A percentile compares a stretch with the other conserved stretches of the same genome.
phyloP scores from a whole-genome alignment of 2,888 invertebrate genomes.

The Cataglyphis rosenhaueri region DNA sequence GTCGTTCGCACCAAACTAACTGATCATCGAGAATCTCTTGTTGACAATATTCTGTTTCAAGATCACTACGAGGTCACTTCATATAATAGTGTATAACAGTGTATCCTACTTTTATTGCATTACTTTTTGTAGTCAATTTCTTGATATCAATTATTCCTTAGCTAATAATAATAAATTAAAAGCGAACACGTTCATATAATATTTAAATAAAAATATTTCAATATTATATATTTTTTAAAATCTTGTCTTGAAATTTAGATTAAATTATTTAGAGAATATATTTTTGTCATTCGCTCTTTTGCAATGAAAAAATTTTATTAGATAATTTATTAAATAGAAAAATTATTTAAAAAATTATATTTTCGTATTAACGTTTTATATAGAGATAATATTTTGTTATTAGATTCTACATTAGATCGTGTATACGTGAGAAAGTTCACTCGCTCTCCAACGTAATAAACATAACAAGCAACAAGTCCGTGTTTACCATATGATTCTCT shows the following conservation, averaged over 20 bases:
- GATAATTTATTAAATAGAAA: neutral
- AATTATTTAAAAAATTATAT: neutral
- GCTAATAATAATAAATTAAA: neutral
- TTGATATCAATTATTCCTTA: neutral
- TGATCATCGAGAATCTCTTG: neutral
- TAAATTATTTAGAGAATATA: neutral
- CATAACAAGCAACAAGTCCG: conserved; percentile 16
- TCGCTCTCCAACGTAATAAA: neutral
- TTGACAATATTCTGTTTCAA: conserved; percentile 19
- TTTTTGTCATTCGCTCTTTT: neutral
- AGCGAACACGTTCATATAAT: neutral
- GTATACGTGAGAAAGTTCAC: neutral
- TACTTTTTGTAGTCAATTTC: neutral
- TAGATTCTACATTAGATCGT: neutral
- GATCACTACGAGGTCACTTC: conserved; percentile 15
- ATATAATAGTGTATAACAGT: neutral
- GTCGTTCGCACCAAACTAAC: conserved; percentile 11
- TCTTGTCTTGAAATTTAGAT: neutral
- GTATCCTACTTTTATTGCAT: neutral
- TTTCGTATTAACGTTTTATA: neutral
- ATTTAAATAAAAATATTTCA: neutral
- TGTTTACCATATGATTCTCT: neutral
- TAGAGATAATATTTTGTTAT: neutral
- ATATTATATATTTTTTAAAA: neutral
- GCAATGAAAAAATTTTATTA: neutral